phyloP scores from a whole-genome alignment of 2,888 invertebrate genomes.

The Hirudinaria manillensis region DNA sequence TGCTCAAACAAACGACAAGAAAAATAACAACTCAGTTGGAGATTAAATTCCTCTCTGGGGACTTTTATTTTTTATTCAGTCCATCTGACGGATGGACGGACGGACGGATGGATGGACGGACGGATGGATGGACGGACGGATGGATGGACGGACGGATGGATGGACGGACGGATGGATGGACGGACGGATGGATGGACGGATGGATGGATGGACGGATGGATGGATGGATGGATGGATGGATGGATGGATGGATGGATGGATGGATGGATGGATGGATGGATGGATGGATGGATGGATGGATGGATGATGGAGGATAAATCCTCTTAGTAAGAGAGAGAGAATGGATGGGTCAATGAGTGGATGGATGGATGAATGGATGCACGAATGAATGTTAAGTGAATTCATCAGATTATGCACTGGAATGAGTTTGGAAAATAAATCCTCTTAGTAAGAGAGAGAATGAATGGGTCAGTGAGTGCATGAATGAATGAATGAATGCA shows the following conservation, averaged over 20 bases:
- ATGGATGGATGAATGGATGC: not conserved
- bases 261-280: not conserved
- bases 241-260: not conserved
- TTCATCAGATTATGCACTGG: not conserved
- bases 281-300: not conserved
- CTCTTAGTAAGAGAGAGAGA: not conserved
- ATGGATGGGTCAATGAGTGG: no score
- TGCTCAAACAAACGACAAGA: no score
- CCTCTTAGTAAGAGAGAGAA: not conserved
- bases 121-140: not conserved
- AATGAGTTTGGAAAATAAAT: not conserved
- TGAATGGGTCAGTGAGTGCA: no score
- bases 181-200: not conserved
- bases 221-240: not conserved
- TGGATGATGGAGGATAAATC: not conserved
- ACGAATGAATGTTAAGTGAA: not conserved
- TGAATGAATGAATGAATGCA: constrained; percentile 11
- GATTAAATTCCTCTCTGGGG: no score
- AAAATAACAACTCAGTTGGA: no score
- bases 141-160: not conserved
- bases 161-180: not conserved
- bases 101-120: not conserved
- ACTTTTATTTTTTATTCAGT: no score
- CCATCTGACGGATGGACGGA: no score
- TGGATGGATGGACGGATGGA: not conserved